Evolutionary conservation across 2,888 invertebrate genomes (phyloP).

Genomic region (Neoascia interrupta): DNA sequence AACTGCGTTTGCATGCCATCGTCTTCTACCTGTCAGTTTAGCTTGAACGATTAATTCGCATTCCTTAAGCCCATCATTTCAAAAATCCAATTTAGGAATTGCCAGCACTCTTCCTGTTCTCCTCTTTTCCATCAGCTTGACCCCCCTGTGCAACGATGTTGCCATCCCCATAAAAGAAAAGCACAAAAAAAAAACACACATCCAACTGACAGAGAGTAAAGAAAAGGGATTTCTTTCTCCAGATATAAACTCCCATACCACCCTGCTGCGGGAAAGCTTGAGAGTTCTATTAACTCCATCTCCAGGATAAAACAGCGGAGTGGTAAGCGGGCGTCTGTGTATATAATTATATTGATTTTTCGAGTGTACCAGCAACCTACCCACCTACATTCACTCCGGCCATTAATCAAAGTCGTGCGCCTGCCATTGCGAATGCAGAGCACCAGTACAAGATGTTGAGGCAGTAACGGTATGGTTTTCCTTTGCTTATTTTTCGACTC

Average conservation of each 20-base stretch:
- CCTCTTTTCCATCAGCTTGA: background rate
- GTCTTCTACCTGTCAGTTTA: background rate
- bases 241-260: background rate
- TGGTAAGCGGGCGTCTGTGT: no score
- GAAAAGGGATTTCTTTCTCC: constrained; percentile 11
- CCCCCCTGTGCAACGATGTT: background rate
- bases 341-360: constrained; percentile 58
- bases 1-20: no score
- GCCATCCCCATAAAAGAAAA: no score
- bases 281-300: constrained; percentile 21
- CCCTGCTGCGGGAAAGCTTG: constrained; percentile 1
- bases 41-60: background rate
- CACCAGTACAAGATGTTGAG: constrained; percentile 62
- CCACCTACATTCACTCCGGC: constrained; percentile 47
- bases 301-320: background rate
- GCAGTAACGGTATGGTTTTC: constrained; percentile 60
- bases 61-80: background rate
- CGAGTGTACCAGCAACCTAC: constrained; percentile 51
- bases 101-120: background rate
- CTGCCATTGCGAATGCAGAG: constrained; percentile 46
- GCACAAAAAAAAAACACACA: no score
- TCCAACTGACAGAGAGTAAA: background rate
- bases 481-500: no score
- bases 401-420: constrained; percentile 58
- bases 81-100: constrained; percentile 9